phyloP scores from a whole-genome alignment of 2,113 vertebrate species.

The Spea multiplicata region DNA sequence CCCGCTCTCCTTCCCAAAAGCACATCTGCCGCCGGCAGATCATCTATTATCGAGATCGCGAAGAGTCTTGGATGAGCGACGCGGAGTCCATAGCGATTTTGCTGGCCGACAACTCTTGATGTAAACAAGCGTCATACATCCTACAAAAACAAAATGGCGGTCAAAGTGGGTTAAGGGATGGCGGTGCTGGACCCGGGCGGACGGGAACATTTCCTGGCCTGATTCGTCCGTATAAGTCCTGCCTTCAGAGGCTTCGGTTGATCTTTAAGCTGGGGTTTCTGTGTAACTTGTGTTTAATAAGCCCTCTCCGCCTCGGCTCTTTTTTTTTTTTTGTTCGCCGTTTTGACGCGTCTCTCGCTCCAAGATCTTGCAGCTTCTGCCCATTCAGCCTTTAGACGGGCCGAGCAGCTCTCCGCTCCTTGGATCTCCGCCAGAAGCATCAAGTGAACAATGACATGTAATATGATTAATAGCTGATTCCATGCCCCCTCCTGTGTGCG shows the following conservation, averaged over 20 bases:
- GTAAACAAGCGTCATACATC: no score
- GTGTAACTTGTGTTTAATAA: not conserved
- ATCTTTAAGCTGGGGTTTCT: not conserved
- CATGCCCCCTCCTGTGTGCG: constrained; percentile 49
- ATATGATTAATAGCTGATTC: constrained; percentile 56
- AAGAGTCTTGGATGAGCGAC: no score
- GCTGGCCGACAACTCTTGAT: no score
- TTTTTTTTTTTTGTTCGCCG: not conserved
- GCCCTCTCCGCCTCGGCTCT: not conserved
- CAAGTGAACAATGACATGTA: constrained; percentile 53
- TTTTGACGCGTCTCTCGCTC: not conserved
- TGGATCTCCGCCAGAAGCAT: constrained; percentile 43
- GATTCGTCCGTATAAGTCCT: not conserved
- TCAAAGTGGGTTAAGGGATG: no score
- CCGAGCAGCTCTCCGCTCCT: not conserved
- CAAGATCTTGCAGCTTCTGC: not conserved
- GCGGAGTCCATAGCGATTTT: no score
- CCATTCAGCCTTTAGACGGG: not conserved
- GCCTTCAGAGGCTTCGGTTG: not conserved
- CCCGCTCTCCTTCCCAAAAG: no score
- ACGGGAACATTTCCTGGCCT: no score
- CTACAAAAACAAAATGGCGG: no score
- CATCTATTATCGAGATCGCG: no score
- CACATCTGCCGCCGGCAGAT: no score
- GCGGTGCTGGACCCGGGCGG: no score